These are phyloP conservation scores for Bubo scandiacus DNA, from an alignment of 2,113 vertebrate genomes.

Conservation along the genomic window DNA sequence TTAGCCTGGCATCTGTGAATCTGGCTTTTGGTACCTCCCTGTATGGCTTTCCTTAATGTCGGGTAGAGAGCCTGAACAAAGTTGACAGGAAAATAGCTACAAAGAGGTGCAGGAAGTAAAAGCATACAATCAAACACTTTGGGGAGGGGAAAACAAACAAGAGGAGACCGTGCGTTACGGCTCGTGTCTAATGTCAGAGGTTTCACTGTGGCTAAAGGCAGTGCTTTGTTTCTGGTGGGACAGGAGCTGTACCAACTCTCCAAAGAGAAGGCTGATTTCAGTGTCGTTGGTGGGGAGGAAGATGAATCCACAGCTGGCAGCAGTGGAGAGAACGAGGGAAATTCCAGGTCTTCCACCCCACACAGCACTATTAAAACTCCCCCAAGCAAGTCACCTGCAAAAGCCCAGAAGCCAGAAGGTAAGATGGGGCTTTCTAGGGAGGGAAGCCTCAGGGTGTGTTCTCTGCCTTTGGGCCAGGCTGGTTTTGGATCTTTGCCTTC, in stretches of 20 bases:
- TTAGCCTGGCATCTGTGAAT: background rate
- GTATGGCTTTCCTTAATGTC: background rate
- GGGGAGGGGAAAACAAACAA: rapidly evolving
- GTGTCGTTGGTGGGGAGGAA: slow-evolving; percentile 79
- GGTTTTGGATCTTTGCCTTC: background rate
- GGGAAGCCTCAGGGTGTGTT: background rate
- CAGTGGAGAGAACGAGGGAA: slow-evolving; percentile 82
- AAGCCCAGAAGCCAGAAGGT: slow-evolving; percentile 64
- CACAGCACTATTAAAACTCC: slow-evolving; percentile 34
- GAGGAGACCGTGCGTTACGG: background rate
- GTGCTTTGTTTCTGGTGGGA: background rate
- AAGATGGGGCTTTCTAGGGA: background rate
- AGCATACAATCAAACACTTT: background rate
- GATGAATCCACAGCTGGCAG: slow-evolving; percentile 80
- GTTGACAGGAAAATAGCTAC: background rate
- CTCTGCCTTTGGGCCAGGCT: background rate
- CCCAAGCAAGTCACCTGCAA: slow-evolving; percentile 59
- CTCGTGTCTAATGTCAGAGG: rapidly evolving
- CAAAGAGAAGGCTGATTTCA: slow-evolving; percentile 89
- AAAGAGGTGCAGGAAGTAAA: background rate
- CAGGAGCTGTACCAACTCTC: slow-evolving; percentile 93
- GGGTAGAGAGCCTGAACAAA: background rate
- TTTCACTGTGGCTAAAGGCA: background rate
- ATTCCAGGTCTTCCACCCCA: slow-evolving; percentile 75
- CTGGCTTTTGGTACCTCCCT: background rate